Conservation (phyloP, 2,797 vertebrate genomes). For the Heliangelus exortis region DNA sequence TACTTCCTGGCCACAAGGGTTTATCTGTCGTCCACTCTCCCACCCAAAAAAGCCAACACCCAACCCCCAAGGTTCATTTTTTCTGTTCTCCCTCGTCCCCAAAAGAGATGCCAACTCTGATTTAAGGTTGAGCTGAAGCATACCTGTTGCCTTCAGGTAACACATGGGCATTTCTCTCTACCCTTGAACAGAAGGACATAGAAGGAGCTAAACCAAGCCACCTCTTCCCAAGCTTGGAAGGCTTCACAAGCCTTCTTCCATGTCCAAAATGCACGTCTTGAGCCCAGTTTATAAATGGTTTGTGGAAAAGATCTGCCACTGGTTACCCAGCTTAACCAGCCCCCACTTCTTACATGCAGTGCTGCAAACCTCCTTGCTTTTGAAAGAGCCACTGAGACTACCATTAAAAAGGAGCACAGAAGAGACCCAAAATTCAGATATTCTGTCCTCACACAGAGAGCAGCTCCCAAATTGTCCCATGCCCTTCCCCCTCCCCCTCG, state of each 20-base stretch:
- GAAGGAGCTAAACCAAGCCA: not conserved
- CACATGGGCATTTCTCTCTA: not conserved
- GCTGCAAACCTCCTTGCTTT: not conserved
- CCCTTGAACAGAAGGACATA: not conserved
- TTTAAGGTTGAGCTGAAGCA: rapidly evolving
- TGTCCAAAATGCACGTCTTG: not conserved
- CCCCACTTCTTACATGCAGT: not conserved
- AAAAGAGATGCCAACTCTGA: not conserved
- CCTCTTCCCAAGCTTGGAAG: not conserved
- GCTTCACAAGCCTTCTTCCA: not conserved
- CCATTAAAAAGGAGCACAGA: not conserved
- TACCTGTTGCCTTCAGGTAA: not conserved
- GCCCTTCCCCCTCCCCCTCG: not conserved
- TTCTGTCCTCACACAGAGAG: not conserved
- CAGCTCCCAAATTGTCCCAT: not conserved
- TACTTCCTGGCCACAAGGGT: not conserved
- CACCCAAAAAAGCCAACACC: not conserved
- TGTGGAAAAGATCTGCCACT: not conserved
- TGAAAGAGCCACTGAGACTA: not conserved
- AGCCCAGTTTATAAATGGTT: not conserved
- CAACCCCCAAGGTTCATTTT: not conserved
- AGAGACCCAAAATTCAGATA: not conserved
- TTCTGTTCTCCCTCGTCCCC: not conserved
- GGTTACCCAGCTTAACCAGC: not conserved
- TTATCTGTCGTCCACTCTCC: no score